Percentiles rank a stretch among this genome's conserved stretches.
Conservation (phyloP, 2,888 invertebrate species). For the Eupithecia inturbata region DNA sequence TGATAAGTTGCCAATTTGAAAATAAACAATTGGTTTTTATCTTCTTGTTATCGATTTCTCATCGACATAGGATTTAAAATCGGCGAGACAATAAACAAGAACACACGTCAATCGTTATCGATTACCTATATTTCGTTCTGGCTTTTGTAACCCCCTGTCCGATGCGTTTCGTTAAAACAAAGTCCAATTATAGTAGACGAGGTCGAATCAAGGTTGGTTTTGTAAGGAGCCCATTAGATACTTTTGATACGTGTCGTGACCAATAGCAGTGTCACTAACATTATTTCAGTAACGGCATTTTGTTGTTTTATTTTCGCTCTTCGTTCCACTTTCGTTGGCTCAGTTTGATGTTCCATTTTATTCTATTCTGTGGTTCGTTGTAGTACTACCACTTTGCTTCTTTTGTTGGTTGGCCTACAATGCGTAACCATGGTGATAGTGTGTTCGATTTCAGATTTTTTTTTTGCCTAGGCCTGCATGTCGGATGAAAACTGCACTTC, state of each 20-base stretch:
- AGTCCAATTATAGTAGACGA: slow-evolving; percentile 11
- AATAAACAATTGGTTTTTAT: slow-evolving; percentile 1
- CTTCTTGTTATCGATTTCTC: neutral
- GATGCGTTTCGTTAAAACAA: slow-evolving; percentile 3
- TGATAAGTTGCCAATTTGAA: neutral
- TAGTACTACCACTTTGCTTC: slow-evolving; percentile 9
- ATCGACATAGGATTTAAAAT: neutral
- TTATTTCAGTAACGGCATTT: slow-evolving; percentile 59
- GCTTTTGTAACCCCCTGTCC: neutral
- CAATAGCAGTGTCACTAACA: slow-evolving; percentile 33
- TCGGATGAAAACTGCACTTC: slow-evolving; percentile 18
- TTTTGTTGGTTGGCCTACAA: slow-evolving; percentile 44
- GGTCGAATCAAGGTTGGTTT: slow-evolving; percentile 25
- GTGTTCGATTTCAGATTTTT: slow-evolving; percentile 59
- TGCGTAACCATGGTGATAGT: slow-evolving; percentile 72
- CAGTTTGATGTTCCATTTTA: slow-evolving; percentile 33
- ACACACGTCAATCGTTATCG: neutral
- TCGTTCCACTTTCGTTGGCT: slow-evolving; percentile 73
- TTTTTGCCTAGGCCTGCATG: slow-evolving; percentile 25
- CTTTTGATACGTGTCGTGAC: slow-evolving; percentile 31
- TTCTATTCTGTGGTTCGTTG: slow-evolving; percentile 14
- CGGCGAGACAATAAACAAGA: neutral
- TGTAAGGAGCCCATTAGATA: slow-evolving; percentile 20
- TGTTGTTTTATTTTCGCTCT: slow-evolving; percentile 61
- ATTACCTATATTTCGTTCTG: neutral